Evolutionary conservation across 2,888 invertebrate genomes (phyloP), one percentile per base, ranked within the genome.

Genomic region (Smittia aterrima): DNA sequence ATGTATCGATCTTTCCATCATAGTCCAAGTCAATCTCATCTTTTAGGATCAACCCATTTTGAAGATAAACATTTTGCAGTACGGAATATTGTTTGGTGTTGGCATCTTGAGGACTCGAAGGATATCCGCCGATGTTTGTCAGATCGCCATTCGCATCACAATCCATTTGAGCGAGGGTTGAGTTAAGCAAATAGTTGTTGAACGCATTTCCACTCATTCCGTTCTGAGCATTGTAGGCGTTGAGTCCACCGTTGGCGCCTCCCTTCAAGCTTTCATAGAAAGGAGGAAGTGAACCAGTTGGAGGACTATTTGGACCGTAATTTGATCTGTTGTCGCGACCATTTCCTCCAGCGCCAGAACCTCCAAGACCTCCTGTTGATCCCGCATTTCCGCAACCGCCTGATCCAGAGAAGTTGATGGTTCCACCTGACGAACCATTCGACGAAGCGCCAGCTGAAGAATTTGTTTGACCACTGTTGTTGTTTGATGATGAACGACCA

Each of bases 191-290:
- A 38, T 72, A 72, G 71, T 91, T 86, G 54, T 90, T 84, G 80
- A 90, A 91, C 75, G 87, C 87, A 79, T 89, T 91, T 70, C 85
- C 84, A 24, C 86, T 83, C 3, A 86, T 80, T 40, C 89, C 85
- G 78, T 87, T 88, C 1, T 79, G 77, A 24, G 89, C 88, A 79
- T 90, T 90, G 79, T 88, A 92, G 75, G 85, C 85, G 77, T 86
- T 87, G 67, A 86, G 85, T 11, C 88, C 86, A 77, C 88, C 89
- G 79, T 91, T 92, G 13, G 62, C 11, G 16, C 92, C 92, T 70
- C 89, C 89, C 82, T 94, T 94, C 0, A 94, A 85, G 9, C 92
- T 92, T 83, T 93, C 93, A 81, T 93, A 93, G 79, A 94, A 94
- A 0, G 93, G 93, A n/a, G 94, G 94, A 76, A 94, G 84, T 71